Percentiles rank a stretch among this genome's conserved stretches.
phyloP scores from a whole-genome alignment of 2,113 vertebrate species.

The Holacanthus passer region DNA sequence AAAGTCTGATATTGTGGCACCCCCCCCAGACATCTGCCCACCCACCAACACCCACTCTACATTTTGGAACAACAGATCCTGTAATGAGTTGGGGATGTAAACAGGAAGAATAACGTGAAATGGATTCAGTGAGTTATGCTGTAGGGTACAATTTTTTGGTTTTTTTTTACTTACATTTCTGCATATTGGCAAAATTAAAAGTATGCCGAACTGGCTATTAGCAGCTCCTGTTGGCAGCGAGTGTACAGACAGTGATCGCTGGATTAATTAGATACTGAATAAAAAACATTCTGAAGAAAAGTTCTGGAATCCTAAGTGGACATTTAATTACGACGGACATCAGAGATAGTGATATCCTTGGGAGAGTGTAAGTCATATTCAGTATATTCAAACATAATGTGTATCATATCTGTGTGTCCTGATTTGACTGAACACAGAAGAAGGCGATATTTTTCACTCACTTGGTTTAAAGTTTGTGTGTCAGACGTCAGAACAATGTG shows the following conservation, averaged over 20 bases:
- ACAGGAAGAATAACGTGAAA: neutral
- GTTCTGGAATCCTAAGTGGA: neutral
- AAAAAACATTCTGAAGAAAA: neutral
- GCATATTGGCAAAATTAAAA: neutral
- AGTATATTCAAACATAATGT: neutral
- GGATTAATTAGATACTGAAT: neutral
- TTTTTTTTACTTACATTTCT: no score
- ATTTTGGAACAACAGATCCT: neutral
- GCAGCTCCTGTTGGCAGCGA: neutral
- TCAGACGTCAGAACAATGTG: neutral
- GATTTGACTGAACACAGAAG: neutral
- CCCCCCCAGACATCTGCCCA: no score
- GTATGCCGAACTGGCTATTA: no score
- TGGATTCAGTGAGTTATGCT: neutral
- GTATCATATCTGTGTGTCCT: neutral
- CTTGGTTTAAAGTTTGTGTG: no score
- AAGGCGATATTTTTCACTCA: neutral
- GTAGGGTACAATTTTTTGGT: no score
- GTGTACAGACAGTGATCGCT: neutral
- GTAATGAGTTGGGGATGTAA: slow-evolving; percentile 1
- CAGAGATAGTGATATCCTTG: neutral
- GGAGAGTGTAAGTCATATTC: neutral
- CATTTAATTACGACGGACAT: neutral
- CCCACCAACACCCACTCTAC: no score
- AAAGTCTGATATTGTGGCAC: no score